Base-by-base conservation (phyloP, 2,888 invertebrate species). In the Octonoba sinensis region DNA sequence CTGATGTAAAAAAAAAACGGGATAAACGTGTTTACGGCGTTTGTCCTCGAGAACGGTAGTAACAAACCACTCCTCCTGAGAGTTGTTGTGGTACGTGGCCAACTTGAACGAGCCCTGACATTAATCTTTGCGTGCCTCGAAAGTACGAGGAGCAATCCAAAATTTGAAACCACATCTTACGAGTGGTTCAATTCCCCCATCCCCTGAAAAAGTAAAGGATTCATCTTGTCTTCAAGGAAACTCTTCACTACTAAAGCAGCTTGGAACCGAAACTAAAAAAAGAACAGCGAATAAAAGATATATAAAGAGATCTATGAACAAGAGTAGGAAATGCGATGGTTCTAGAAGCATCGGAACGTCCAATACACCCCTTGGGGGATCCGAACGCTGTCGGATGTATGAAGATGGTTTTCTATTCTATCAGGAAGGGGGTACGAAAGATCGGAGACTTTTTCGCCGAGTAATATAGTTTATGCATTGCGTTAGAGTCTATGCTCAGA, bases 91-190 rank as follows among this genome's bases (percentile, higher is more conserved):
- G 36, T 36, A 36, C 36, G 36, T 36, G 36, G 36, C 36, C 36
- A 49, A 51, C 49, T 22, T 51, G 66, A 64, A 73, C 22, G 44
- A 13, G 18, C 18, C 47, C 6, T 36, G 54, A 54, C 67, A 67
- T 75, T 67, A 67, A 69, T 75, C 75, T 69, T 44, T 49, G 67
- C 51, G 67, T 75, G 75, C 67, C 24, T 49, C 36, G 75, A 67
- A 75, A 75, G 51, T 54, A 44, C 18, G 54, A 67, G 49, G 47
- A 56, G 22, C 56, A 20, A 57, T 18, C 51, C n/a, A 59, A 59
- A 59, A 51, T 24, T 27, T 44, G 24, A 22, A 64, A 56, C 44
- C 73, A 36, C 36, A 36, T 36, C 36, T 36, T 36, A 36, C 36
- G 36, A 36, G 36, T 36, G 36, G 36, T 36, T 36, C 36, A 36